phyloP scores from a whole-genome alignment of 2,113 vertebrate species.

The Pan troglodytes region NHGRI_mPanTro3-v2.1_pri NC_072413.2:78911501-78912000 shows the following conservation, averaged over 20 bases:
- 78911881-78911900: constrained; percentile 15
- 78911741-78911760: constrained; percentile 4
- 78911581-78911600: background rate
- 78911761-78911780: background rate
- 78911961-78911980: background rate
- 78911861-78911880: background rate
- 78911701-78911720: background rate
- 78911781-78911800: background rate
- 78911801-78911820: constrained; percentile 34
- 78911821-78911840: constrained; percentile 35
- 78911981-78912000: background rate
- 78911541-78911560: background rate
- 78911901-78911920: background rate
- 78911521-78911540: background rate
- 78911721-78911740: background rate
- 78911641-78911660: background rate
- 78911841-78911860: constrained; percentile 8
- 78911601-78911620: background rate
- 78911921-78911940: constrained; percentile 42
- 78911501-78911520: background rate
- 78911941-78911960: background rate
- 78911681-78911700: background rate
- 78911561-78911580: background rate
- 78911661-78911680: background rate
- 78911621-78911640: background rate